Base-by-base conservation (phyloP, 2,113 vertebrate genomes). In the Cochlearius cochlearius region DNA sequence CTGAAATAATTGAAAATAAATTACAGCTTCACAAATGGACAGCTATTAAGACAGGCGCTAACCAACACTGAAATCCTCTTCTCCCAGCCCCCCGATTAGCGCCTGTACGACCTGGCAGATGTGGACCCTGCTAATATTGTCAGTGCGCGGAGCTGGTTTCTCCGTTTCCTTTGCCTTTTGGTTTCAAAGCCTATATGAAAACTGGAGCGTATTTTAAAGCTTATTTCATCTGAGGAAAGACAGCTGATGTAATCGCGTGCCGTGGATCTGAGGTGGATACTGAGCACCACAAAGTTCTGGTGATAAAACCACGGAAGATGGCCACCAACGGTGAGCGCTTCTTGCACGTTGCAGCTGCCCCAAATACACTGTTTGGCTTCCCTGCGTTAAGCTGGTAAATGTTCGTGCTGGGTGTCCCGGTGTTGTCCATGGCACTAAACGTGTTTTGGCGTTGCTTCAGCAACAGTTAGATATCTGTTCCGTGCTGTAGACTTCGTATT, bases 1-100 rank as follows among this genome's bases (percentile, higher is more conserved):
- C 36, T n/a, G 43, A 84, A 78, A 63, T 78, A 91, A 76, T 87
- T 81, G 60, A 92, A 82, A 95, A 78, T 45, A 64, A 92, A 88
- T 71, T 71, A 29, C 7, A 21, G 25, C 78, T 89, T 88, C 53
- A 45, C 34, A 85, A 75, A 81, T 60, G 12, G 27, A 60, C 21
- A 64, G 11, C 38, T 78, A 13, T 43, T 75, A 74, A 80, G 72
- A 63, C 4, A 39, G 38, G 7, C 0, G 0, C 17, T 71, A 81
- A 74, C 55, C 5, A 67, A 77, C 80, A 47, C 23, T 36, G 18
- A 38, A 74, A 0, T 75, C 10, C 8, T 67, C 16, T 77, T 88
- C 10, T 71, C 41, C 20, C 47, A 26, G 50, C 10, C 13, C 38
- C 18, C 4, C 1, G 2, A 4, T 52, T 21, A 73, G 15, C 38